These are phyloP conservation scores for Bombylius major DNA, from an alignment of 2,888 invertebrate genomes.

Conservation along the genomic window DNA sequence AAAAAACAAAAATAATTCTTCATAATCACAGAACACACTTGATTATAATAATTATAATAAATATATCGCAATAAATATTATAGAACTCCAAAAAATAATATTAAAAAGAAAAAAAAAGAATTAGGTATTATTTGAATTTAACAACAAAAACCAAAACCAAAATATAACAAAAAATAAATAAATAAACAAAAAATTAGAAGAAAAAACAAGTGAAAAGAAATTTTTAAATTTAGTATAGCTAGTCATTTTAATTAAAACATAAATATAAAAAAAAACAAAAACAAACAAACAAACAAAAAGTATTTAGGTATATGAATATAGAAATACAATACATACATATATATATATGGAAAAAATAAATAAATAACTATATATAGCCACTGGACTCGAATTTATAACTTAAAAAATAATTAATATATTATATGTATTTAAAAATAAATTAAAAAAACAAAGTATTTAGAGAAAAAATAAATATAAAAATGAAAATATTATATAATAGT, in stretches of 20 bases:
- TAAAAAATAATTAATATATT: background rate
- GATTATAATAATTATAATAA: too few relatives aligned
- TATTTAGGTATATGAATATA: background rate
- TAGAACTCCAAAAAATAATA: too few relatives aligned
- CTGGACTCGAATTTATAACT: conserved; percentile 10
- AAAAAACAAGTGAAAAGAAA: conserved; percentile 2
- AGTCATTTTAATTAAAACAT: conserved; percentile 10
- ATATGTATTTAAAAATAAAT: background rate
- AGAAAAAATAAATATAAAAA: background rate
- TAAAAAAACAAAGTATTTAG: too few relatives aligned
- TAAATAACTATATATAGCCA: conserved; percentile 3
- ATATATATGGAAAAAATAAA: too few relatives aligned
- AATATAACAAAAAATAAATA: too few relatives aligned
- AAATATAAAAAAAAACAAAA: background rate
- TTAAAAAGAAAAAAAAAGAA: too few relatives aligned
- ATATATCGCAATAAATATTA: too few relatives aligned
- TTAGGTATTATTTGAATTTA: too few relatives aligned
- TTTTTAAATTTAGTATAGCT: conserved; percentile 10
- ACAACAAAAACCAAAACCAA: too few relatives aligned
- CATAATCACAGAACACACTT: too few relatives aligned
- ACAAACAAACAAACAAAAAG: background rate
- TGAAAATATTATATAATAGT: background rate
- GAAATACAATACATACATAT: too few relatives aligned
- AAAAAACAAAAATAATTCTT: too few relatives aligned
- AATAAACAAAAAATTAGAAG: background rate